A percentile compares a stretch with the other conserved stretches of the same genome.
These are phyloP conservation scores for Ptychadena robeensis DNA, from an alignment of 2,797 vertebrate species.

Conservation along the genomic window DNA sequence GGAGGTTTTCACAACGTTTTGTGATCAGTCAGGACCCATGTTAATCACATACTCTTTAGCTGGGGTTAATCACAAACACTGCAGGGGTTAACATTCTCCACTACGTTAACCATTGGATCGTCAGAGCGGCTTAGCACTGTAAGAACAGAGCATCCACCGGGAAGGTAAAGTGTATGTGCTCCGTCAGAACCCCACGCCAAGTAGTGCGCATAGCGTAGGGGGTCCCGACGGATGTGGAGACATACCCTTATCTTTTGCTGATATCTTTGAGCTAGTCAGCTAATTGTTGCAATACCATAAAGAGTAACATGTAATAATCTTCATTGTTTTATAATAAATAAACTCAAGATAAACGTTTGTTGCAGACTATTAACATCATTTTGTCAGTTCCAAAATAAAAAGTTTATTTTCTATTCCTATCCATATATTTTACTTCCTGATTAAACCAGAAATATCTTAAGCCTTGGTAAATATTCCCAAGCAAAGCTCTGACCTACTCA, in stretches of 20 bases:
- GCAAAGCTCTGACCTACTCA: conserved; percentile 52
- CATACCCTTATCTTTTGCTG: not conserved
- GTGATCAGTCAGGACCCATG: too few species aligned
- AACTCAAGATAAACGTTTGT: not conserved
- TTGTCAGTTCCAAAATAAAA: conserved; percentile 23
- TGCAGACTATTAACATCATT: conserved; percentile 30
- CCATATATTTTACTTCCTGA: conserved; percentile 45
- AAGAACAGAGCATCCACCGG: too few species aligned
- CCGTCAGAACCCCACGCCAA: too few species aligned
- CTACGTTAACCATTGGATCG: too few species aligned
- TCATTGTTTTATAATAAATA: not conserved
- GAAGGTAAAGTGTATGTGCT: too few species aligned
- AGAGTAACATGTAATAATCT: not conserved
- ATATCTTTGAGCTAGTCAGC: not conserved
- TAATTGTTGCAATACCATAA: conserved; percentile 16
- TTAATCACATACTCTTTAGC: too few species aligned
- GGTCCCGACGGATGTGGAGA: too few species aligned
- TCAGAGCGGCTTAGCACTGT: too few species aligned
- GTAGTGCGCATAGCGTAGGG: too few species aligned
- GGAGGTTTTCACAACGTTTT: too few species aligned
- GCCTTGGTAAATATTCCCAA: conserved; percentile 30
- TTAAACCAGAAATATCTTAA: conserved; percentile 44
- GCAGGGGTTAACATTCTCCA: too few species aligned
- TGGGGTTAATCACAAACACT: too few species aligned
- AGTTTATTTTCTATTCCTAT: conserved; percentile 45